Base-by-base conservation (phyloP, 2,888 invertebrate genomes). In the Pecten maximus region DNA sequence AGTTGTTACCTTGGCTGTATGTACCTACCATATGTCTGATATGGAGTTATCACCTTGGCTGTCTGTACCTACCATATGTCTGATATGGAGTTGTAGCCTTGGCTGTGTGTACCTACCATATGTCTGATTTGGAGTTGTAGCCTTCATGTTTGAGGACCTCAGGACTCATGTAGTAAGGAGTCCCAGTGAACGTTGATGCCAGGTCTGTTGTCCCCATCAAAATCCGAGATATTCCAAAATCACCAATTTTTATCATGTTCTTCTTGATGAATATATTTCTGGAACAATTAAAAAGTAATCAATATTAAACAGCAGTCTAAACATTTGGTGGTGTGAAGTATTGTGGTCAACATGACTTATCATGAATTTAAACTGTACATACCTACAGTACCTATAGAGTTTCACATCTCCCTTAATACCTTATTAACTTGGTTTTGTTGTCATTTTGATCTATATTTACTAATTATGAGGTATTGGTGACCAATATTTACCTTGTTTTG, bases 141-240 rank as follows among this genome's bases (percentile, higher is more conserved):
- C 97, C 97, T 91, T 96, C 96, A 93, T 97, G 97, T 94, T 97
- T 97, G 40, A 97, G 94, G 40, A 97, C 97, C 93, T 97, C 97
- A 6, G 97, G 97, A 92, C 96, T 97, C 97, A 97, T 97, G 93
- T 96, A 97, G 93, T 96, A 97, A 10, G 97, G 97, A 2, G 97
- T 97, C 0, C 97, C 97, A 40, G 96, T 96, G 92, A 97, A 97
- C 6, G 97, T 97, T 2, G 96, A 96, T 0, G 97, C 97, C 93
- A 97, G 94, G 92, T 97, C 97, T 48, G 95, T 95, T 8, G 97
- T 96, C 23, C 96, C 96, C 95, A 96, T 96, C 89, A 97, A 91
- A 60, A 97, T 96, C n/a, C 97, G 93, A 44, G 97, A 97, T 40
- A 97, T 97, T 40, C 97, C 97, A 95, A 97, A 97, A 93, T 97